Percentiles rank a stretch among this genome's conserved stretches.
Conservation (phyloP, 2,797 vertebrate genomes). For the Salmo trutta region DNA sequence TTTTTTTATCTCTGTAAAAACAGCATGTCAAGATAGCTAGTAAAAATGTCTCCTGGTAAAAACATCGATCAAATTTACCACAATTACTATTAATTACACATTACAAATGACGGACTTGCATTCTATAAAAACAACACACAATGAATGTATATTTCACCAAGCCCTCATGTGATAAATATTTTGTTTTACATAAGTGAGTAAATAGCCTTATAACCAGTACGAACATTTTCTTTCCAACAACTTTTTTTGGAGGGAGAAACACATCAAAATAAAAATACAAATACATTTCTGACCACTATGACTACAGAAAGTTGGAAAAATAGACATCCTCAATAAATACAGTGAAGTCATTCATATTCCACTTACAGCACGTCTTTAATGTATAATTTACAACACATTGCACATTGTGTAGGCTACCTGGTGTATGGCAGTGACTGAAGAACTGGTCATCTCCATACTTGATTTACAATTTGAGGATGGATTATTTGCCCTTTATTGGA, state of each 20-base stretch:
- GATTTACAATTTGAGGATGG: too few species aligned
- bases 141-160: neutral
- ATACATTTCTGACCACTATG: too few species aligned
- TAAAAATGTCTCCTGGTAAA: neutral
- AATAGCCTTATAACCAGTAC: neutral
- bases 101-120: neutral
- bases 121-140: neutral
- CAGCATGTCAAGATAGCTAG: neutral
- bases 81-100: neutral
- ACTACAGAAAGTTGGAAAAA: neutral
- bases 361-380: neutral
- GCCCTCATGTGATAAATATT: neutral
- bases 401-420: neutral
- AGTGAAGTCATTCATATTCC: neutral
- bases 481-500: too few species aligned
- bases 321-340: neutral
- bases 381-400: neutral
- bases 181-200: neutral
- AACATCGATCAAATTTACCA: neutral
- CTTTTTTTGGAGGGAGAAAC: too few species aligned
- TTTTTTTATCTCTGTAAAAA: neutral
- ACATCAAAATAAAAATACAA: too few species aligned
- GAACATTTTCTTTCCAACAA: neutral
- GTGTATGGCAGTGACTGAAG: too few species aligned
- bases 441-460: too few species aligned